Conservation (phyloP, 2,888 invertebrate genomes). For the Heteromurus nitidus region DNA sequence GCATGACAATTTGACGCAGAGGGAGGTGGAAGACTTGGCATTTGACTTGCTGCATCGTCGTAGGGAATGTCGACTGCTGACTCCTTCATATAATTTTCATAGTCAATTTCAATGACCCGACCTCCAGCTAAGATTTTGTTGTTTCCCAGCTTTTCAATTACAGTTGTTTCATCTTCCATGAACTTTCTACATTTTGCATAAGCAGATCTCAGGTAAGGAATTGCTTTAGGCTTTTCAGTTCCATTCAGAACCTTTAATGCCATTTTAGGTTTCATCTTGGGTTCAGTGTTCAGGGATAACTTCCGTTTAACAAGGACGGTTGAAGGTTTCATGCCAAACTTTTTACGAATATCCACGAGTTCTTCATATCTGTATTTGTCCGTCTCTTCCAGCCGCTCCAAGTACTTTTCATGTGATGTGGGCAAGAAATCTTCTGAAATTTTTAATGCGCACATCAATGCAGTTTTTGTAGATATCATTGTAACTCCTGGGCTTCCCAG, state of each 20-base stretch:
- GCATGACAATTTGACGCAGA: conserved; percentile 59
- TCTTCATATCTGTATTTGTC: conserved; percentile 47
- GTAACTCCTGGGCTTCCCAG: conserved; percentile 29
- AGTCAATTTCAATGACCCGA: conserved; percentile 58
- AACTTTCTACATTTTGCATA: conserved; percentile 63
- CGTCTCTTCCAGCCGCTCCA: conserved; percentile 51
- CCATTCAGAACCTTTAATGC: conserved; percentile 47
- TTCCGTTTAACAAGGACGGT: conserved; percentile 28
- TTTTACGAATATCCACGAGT: conserved; percentile 46
- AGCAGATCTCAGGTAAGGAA: conserved; percentile 57
- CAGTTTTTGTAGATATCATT: conserved; percentile 57
- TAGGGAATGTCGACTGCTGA: conserved; percentile 64
- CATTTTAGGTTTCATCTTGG: conserved; percentile 29
- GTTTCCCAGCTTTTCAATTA: conserved; percentile 59
- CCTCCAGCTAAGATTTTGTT: conserved; percentile 60
- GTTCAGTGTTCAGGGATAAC: conserved; percentile 7
- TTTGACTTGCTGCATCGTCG: conserved; percentile 52
- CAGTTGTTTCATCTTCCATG: conserved; percentile 64
- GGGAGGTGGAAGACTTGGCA: conserved; percentile 49
- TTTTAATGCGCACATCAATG: conserved; percentile 63
- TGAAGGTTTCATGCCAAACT: conserved; percentile 52
- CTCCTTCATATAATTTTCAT: conserved; percentile 69
- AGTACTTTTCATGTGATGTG: conserved; percentile 56
- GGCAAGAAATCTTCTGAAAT: conserved; percentile 66
- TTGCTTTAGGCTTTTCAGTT: conserved; percentile 31